phyloP scores from a whole-genome alignment of 92 coral and sea anemone species.

The Blastomussa wellsi region DNA sequence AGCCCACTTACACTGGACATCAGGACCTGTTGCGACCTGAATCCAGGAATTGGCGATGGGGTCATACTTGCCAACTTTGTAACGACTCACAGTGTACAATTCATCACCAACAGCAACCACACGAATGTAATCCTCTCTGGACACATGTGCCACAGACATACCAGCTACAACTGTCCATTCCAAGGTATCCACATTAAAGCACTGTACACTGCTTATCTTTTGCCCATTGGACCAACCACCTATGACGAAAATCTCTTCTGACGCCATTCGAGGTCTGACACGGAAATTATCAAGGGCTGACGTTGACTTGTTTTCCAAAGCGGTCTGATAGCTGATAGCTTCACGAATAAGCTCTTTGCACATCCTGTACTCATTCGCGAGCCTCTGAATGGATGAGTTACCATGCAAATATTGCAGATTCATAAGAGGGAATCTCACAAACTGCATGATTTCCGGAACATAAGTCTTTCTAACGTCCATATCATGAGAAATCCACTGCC shows the following conservation, averaged over 20 bases:
- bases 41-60: constrained; percentile 95
- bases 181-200: constrained; percentile 96
- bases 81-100: constrained; percentile 96
- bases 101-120: constrained; percentile 96
- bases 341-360: constrained; percentile 91
- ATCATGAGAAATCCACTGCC: constrained; percentile 96
- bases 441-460: constrained; percentile 91
- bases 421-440: constrained; percentile 92
- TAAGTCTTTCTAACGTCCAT: constrained; percentile 64
- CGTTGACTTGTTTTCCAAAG: constrained; percentile 55
- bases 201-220: constrained; percentile 97
- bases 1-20: constrained; percentile 99
- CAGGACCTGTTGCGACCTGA: constrained; percentile 95
- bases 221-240: constrained; percentile 99
- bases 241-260: constrained; percentile 96
- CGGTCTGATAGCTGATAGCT: constrained; percentile 83
- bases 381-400: constrained; percentile 62
- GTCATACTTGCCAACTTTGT: constrained; percentile 97
- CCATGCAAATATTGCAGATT: constrained; percentile 79
- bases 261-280: constrained; percentile 98
- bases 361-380: constrained; percentile 76
- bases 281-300: constrained; percentile 80
- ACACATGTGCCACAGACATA: constrained; percentile 95
- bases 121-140: constrained; percentile 93
- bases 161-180: constrained; percentile 97